These are phyloP conservation scores for Drosophila obscura DNA, from an alignment of 1,140 invertebrate genomes.

Conservation along the genomic window DNA sequence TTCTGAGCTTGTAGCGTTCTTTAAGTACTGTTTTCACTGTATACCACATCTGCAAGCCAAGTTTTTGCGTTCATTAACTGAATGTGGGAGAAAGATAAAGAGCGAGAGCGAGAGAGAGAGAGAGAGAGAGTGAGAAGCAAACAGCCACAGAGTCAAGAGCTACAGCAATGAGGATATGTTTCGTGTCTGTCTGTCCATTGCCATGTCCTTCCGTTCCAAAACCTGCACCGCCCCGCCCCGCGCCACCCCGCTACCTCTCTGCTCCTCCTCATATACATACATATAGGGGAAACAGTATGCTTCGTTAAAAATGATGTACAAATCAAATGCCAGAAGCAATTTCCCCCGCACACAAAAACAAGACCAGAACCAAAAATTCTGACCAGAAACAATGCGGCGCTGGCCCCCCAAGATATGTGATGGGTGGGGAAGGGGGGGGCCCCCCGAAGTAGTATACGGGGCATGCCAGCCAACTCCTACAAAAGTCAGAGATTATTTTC, in stretches of 20 bases:
- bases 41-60: constrained; percentile 32
- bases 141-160: constrained; percentile 20
- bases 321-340: constrained; percentile 81
- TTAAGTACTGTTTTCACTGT: too few species aligned
- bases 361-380: constrained; percentile 33
- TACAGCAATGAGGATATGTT: constrained; percentile 44
- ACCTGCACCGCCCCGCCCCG: too few species aligned
- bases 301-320: constrained; percentile 81
- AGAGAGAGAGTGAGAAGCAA: not conserved
- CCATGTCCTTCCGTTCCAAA: constrained; percentile 15
- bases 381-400: constrained; percentile 51
- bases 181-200: constrained; percentile 14
- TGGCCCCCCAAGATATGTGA: constrained; percentile 6
- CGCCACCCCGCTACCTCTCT: too few species aligned
- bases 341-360: constrained; percentile 48
- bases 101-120: not conserved
- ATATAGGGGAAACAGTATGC: constrained; percentile 60
- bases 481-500: too few species aligned
- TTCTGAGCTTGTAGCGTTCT: too few species aligned
- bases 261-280: too few species aligned
- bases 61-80: constrained; percentile 51
- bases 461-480: not conserved
- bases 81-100: not conserved
- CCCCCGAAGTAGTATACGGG: not conserved
- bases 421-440: not conserved